phyloP scores from a whole-genome alignment of 2,797 vertebrate genomes.

The Esox masquinongy region DNA sequence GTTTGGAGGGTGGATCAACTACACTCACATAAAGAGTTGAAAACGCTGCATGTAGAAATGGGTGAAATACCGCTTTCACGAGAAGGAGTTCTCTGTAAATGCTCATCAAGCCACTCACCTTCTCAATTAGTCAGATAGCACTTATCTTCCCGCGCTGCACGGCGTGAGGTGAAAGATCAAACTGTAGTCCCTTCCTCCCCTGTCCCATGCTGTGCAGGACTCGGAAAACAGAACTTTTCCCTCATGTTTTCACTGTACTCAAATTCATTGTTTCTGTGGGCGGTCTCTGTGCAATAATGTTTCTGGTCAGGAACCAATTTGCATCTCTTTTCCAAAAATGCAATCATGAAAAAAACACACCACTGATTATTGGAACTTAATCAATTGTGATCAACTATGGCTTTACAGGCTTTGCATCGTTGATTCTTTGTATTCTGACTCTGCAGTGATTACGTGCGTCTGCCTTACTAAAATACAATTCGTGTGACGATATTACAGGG shows the following conservation, averaged over 20 bases:
- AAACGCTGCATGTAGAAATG: too few relatives aligned
- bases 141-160: background rate
- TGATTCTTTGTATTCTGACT: too few relatives aligned
- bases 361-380: too few relatives aligned
- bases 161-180: background rate
- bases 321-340: background rate
- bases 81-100: background rate
- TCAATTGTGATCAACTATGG: too few relatives aligned
- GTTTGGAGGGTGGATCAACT: too few relatives aligned
- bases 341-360: too few relatives aligned
- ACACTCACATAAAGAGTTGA: too few relatives aligned
- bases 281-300: background rate
- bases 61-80: background rate
- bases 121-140: constrained; percentile 2
- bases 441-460: too few relatives aligned
- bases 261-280: background rate
- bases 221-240: background rate
- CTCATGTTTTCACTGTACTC: background rate
- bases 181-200: background rate
- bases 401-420: too few relatives aligned
- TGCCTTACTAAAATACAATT: too few relatives aligned
- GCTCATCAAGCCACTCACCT: constrained; percentile 2
- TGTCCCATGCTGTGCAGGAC: background rate
- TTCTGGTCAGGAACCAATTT: background rate
- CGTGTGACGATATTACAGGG: too few relatives aligned